phyloP scores from a whole-genome alignment of 2,888 invertebrate species.

The Tinea semifulvella region DNA sequence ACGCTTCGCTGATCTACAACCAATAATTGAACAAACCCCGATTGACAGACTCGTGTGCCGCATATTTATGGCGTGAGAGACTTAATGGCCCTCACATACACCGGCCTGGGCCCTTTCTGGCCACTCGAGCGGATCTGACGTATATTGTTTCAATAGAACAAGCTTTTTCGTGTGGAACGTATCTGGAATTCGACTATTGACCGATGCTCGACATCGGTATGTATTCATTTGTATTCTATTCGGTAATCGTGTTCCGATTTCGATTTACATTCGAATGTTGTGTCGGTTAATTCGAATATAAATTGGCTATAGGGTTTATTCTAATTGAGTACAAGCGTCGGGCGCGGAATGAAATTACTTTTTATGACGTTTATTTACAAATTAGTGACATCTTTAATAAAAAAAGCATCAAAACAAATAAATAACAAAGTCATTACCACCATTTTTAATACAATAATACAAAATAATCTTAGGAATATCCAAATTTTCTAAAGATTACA shows the following conservation, averaged over 20 bases:
- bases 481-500: no score
- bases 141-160: constrained; percentile 14
- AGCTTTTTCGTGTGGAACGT: constrained; percentile 10
- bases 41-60: constrained; percentile 17
- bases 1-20: constrained; percentile 14
- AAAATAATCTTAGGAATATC: no score
- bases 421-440: no score
- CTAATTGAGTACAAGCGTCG: background rate
- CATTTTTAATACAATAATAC: no score
- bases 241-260: background rate
- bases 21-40: constrained; percentile 15
- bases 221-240: constrained; percentile 7
- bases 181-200: constrained; percentile 8
- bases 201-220: constrained; percentile 9
- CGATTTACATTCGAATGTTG: constrained; percentile 5
- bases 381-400: no score
- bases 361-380: no score
- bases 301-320: constrained; percentile 4
- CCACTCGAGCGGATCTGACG: constrained; percentile 29
- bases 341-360: background rate
- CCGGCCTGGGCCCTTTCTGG: constrained; percentile 18
- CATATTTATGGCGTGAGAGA: constrained; percentile 16
- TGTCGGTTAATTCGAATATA: background rate
- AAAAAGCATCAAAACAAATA: no score
- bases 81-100: constrained; percentile 13